phyloP scores from a whole-genome alignment of 2,888 invertebrate genomes.

The Apotomis turbidana region DNA sequence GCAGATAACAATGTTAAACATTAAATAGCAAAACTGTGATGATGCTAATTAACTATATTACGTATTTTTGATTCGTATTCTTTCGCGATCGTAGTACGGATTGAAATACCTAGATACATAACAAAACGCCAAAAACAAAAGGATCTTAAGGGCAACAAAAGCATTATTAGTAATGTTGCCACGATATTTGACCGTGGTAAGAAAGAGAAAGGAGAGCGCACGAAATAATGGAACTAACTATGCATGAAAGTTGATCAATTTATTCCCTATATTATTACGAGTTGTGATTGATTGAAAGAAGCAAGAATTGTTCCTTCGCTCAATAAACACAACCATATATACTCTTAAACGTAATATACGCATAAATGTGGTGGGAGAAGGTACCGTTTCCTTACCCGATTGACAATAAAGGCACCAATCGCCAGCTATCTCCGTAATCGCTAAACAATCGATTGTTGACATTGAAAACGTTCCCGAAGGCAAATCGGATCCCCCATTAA shows the following conservation, averaged over 20 bases:
- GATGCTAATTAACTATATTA: background rate
- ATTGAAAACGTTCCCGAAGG: constrained; percentile 52
- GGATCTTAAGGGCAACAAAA: too few species aligned
- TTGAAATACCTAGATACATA: too few species aligned
- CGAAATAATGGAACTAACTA: too few species aligned
- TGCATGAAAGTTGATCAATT: too few species aligned
- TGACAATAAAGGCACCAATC: constrained; percentile 21
- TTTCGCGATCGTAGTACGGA: too few species aligned
- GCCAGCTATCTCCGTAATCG: constrained; percentile 24
- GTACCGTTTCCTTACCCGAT: constrained; percentile 13
- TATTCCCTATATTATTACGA: too few species aligned
- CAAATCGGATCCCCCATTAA: constrained; percentile 60
- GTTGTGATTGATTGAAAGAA: background rate
- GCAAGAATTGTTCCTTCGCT: background rate
- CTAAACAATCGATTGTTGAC: constrained; percentile 56
- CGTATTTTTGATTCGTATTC: background rate
- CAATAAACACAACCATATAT: background rate
- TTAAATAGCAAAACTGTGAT: background rate
- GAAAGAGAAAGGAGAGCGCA: too few species aligned
- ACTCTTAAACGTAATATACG: background rate
- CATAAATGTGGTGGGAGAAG: background rate
- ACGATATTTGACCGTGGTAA: too few species aligned
- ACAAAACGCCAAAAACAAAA: too few species aligned
- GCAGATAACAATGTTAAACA: background rate
- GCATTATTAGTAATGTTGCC: too few species aligned